Conservation (phyloP, 92 coral and sea anemone genomes). For the Isaurus tuberculatus region DNA sequence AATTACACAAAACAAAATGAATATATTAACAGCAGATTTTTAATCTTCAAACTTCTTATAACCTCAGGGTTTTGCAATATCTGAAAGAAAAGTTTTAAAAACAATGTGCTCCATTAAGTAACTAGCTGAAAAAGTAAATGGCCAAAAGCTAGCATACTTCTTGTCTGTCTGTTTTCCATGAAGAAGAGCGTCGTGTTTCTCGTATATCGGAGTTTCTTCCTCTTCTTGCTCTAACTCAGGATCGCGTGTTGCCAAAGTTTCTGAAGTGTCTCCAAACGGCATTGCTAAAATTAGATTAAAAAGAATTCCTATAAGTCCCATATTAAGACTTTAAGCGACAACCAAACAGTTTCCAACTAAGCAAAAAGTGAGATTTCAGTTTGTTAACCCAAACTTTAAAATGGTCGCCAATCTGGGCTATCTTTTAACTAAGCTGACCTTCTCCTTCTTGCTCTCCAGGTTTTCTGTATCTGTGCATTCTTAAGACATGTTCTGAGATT, state of each 20-base stretch:
- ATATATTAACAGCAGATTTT: no score
- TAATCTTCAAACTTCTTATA: no score
- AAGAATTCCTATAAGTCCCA: not conserved
- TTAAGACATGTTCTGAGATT: conserved; percentile 95
- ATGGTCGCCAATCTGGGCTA: not conserved
- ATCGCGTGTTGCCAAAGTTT: conserved; percentile 86
- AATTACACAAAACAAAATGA: no score
- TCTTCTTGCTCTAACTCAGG: conserved; percentile 94
- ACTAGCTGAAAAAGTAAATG: not conserved
- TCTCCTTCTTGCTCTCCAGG: conserved; percentile 99
- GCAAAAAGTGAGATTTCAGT: no score
- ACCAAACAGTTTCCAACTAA: no score
- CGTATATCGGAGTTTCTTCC: conserved; percentile 90
- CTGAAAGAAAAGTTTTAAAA: not conserved
- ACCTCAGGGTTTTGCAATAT: no score
- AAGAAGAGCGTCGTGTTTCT: conserved; percentile 86
- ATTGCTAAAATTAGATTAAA: conserved; percentile 62
- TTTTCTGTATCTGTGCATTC: conserved; percentile 95
- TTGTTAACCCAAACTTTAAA: no score
- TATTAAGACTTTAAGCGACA: not conserved
- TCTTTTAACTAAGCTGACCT: conserved; percentile 49
- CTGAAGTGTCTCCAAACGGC: conserved; percentile 90
- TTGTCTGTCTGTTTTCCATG: conserved; percentile 88
- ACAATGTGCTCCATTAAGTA: not conserved
- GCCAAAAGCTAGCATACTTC: conserved; percentile 64